phyloP scores from a whole-genome alignment of 2,113 vertebrate genomes.

The Callionymus lyra region DNA sequence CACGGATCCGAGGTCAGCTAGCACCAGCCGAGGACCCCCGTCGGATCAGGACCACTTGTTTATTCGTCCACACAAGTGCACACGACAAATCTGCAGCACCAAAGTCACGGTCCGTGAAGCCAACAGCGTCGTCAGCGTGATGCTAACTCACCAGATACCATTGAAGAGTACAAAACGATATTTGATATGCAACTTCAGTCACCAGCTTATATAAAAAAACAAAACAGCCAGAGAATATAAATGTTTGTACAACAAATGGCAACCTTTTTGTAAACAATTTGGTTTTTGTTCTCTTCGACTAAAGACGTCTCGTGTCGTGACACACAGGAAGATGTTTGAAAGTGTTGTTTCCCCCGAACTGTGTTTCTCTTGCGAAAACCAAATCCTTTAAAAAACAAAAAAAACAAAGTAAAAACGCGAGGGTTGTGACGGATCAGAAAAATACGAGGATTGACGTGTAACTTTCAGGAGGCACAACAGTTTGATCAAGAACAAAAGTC shows the following conservation, averaged over 20 bases:
- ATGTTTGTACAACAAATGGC: constrained; percentile 35
- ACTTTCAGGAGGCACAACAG: too few relatives aligned
- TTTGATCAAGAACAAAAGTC: too few relatives aligned
- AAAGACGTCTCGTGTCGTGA: not conserved
- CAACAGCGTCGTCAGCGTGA: constrained; percentile 4
- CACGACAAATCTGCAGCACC: constrained; percentile 10
- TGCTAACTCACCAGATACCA: constrained; percentile 22
- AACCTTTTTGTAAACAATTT: constrained; percentile 51
- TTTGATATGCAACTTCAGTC: constrained; percentile 13
- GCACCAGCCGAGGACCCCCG: constrained; percentile 14
- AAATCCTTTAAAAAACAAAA: not conserved
- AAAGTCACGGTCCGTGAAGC: too few relatives aligned
- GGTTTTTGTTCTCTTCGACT: constrained; percentile 1
- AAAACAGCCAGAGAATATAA: constrained; percentile 32
- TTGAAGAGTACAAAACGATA: constrained; percentile 8
- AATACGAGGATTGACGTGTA: too few relatives aligned
- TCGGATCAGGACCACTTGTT: too few relatives aligned
- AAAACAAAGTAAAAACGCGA: not conserved
- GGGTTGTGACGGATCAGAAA: too few relatives aligned
- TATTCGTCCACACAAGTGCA: too few relatives aligned
- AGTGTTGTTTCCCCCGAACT: not conserved
- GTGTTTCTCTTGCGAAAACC: not conserved
- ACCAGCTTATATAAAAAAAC: not conserved
- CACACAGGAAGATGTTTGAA: not conserved
- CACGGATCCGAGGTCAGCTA: constrained; percentile 22